Evolutionary conservation across 1,140 invertebrate genomes (phyloP), one percentile per base, ranked within the genome.

Genomic region (Drosophila parvula): DNA sequence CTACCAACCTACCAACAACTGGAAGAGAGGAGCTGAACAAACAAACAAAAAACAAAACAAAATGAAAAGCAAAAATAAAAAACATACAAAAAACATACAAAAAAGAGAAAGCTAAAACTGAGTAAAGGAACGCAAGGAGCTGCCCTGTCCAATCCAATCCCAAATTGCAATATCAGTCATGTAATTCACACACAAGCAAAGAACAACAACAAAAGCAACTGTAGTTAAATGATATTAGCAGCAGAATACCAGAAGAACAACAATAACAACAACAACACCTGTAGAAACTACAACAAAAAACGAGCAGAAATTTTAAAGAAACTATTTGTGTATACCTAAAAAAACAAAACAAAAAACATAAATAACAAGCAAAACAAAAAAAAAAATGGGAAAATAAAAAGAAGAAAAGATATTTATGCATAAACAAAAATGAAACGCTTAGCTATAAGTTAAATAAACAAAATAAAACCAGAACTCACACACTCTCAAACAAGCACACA

Each of bases 381-480:
- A 78, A 76, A 51, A 74, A 56, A 45, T 56, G 65, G 64, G 60
- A 63, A 74, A 70, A 57, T 51, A 69, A 67, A 63, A 81, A 44
- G 55, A 64, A 57, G 63, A 76, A 67, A 64, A 90, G 56, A 79
- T 90, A 79, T 90, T 90, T 89, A 90, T 90, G 86, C 78, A 85
- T 90, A 85, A 81, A 85, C 75, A 91, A 80, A 69, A 85, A 82
- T 75, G 77, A 81, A 91, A 79, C 77, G 83, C 79, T 83, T 90
- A 79, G 88, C 62, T 90, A 74, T 89, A 89, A 90, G 81, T 90
- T 85, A 74, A 89, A 85, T 79, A 81, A 90, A 90, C 69, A 48
- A 74, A 62, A 67, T 57, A 81, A 64, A 82, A 77, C 69, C 70
- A 70, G 50, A 65, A 59, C 34, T 57, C 48, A 71, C 64, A 78